Conservation (phyloP, 2,888 invertebrate genomes). For the Spisula solida region DNA sequence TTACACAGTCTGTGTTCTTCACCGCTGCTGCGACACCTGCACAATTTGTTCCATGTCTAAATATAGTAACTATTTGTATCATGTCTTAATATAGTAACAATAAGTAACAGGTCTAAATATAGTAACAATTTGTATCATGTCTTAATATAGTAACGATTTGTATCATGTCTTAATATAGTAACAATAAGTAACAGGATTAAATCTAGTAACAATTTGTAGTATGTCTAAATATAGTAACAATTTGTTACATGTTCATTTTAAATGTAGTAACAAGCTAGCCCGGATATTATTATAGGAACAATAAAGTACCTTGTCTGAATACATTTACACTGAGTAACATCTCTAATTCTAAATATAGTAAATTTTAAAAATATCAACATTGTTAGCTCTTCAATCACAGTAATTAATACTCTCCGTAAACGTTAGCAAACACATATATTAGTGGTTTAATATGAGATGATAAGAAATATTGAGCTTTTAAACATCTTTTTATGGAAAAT, state of each 20-base stretch:
- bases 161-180: conserved; percentile 45
- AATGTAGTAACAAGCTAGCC: background rate
- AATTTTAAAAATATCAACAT: too few relatives aligned
- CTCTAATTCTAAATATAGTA: too few relatives aligned
- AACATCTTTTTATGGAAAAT: too few relatives aligned
- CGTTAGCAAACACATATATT: too few relatives aligned
- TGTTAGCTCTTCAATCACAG: too few relatives aligned
- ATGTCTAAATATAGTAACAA: background rate
- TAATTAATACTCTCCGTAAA: too few relatives aligned
- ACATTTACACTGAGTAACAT: background rate
- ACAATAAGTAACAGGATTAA: conserved; percentile 50
- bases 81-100: too few relatives aligned
- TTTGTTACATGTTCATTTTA: background rate
- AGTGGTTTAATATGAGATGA: too few relatives aligned
- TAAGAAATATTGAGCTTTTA: too few relatives aligned
- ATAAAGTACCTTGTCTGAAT: background rate
- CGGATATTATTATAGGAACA: too few relatives aligned
- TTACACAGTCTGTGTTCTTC: conserved; percentile 55
- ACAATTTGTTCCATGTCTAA: conserved; percentile 62
- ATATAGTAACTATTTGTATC: background rate
- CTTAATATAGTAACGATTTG: conserved; percentile 34
- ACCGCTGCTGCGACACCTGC: conserved; percentile 61
- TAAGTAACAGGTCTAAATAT: too few relatives aligned
- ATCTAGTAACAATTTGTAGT: background rate
- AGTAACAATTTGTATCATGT: conserved; percentile 55